A percentile compares a stretch with the other conserved stretches of the same genome.
These are phyloP conservation scores for Paracanthobrama guichenoti DNA, from an alignment of 2,113 vertebrate genomes.

Conservation along the genomic window DNA sequence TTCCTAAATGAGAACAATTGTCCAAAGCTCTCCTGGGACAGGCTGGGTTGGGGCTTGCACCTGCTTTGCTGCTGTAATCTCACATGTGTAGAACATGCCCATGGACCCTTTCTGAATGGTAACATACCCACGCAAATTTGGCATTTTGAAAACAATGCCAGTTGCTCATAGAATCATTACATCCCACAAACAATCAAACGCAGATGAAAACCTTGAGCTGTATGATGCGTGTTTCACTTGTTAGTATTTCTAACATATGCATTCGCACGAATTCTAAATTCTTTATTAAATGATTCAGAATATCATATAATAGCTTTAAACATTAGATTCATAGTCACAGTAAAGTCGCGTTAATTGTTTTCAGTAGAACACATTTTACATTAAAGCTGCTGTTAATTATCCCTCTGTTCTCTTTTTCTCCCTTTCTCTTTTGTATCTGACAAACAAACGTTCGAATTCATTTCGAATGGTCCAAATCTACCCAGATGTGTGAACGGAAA, in stretches of 20 bases:
- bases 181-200: constrained; percentile 6
- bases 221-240: not conserved
- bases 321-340: not conserved
- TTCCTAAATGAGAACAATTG: constrained; percentile 88
- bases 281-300: constrained; percentile 1
- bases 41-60: constrained; percentile 70
- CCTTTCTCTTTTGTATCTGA: not conserved
- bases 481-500: not conserved
- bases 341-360: not conserved
- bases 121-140: constrained; percentile 43
- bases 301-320: not conserved
- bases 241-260: not conserved
- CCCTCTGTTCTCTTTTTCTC: not conserved
- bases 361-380: not conserved
- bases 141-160: constrained; percentile 39
- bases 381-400: not conserved
- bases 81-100: constrained; percentile 53
- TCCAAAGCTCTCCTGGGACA: constrained; percentile 69
- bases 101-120: constrained; percentile 47
- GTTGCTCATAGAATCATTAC: constrained; percentile 12
- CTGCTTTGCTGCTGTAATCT: constrained; percentile 59
- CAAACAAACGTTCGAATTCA: not conserved
- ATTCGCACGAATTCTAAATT: not conserved
- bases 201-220: not conserved
- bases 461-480: not conserved